Base-by-base conservation (phyloP, 2,797 vertebrate genomes). In the Dendrocincla fuliginosa region DNA sequence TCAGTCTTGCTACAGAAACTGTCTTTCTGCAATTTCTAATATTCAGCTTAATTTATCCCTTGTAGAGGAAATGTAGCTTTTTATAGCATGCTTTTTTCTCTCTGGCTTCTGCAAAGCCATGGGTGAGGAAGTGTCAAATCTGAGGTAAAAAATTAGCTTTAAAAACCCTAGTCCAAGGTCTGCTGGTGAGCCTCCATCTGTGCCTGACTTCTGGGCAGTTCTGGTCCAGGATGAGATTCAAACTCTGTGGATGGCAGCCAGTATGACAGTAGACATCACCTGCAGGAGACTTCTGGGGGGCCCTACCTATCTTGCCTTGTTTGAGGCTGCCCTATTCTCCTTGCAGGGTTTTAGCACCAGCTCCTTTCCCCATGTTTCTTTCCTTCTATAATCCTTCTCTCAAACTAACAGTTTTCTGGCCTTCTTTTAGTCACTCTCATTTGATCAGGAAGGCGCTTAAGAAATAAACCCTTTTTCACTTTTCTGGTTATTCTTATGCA, bases 11-110 rank as follows among this genome's bases (percentile, higher is more conserved):
- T 76, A 52, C 84, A 84, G 84, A 64, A 90, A 61, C 61, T 39
- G 22, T 59, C 55, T 67, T 65, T 61, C n/a, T 90, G n/a, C 76
- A 63, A 25, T 55, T 89, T 77, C 81, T n/a, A 85, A 9, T 83
- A 67, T 65, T 70, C 67, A 64, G 52, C 52, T 94, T 92, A 33
- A 70, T 87, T 80, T 90, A 49, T 87, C 75, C 60, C 16, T 67
- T 85, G 87, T 80, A 83, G 71, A 89, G 76, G n/a, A 84, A 90
- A 77, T 17, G 37, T 56, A 56, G 49, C 44, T 93, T 93, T 93
- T 92, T 68, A 87, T 85, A 77, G 68, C 49, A 20, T 27, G 11
- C 20, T 89, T 73, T 86, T 88, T 46, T 87, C 41, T 89, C 18
- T 81, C 16, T 1, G 1, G 17, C 47, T 94, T 93, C 59, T 73